phyloP scores from a whole-genome alignment of 2,113 vertebrate species.

The Grantiella picta region DNA sequence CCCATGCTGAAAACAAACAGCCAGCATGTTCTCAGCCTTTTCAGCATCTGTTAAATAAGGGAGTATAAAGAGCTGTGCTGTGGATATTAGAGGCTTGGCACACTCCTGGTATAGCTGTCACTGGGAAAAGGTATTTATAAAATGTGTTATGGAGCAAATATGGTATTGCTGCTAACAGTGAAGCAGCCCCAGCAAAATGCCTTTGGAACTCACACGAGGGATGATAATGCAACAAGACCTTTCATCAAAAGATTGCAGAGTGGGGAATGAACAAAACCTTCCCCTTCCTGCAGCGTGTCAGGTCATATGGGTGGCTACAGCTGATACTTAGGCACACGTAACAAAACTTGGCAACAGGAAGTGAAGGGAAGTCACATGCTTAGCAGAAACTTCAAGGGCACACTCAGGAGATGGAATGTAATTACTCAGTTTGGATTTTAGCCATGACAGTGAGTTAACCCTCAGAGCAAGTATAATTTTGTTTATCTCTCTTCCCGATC shows the following conservation, averaged over 20 bases:
- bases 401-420: constrained; percentile 39
- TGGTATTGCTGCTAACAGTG: not conserved
- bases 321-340: not conserved
- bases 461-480: constrained; percentile 44
- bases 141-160: not conserved
- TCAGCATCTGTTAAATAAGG: constrained; percentile 35
- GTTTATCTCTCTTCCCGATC: constrained; percentile 27
- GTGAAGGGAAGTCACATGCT: constrained; percentile 45
- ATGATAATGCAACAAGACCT: not conserved
- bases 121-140: constrained; percentile 36
- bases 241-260: not conserved
- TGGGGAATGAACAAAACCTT: not conserved
- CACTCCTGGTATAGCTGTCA: not conserved
- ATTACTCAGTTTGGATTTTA: constrained; percentile 62
- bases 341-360: constrained; percentile 51
- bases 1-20: constrained; percentile 24
- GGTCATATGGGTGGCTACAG: not conserved
- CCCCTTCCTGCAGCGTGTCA: not conserved
- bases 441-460: constrained; percentile 56
- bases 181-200: constrained; percentile 5
- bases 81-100: constrained; percentile 23
- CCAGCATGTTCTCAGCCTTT: not conserved
- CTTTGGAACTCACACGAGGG: not conserved
- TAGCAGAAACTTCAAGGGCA: constrained; percentile 58
- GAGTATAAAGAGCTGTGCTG: constrained; percentile 24